phyloP scores from a whole-genome alignment of 2,888 invertebrate genomes.

The Itoplectis maculator region DNA sequence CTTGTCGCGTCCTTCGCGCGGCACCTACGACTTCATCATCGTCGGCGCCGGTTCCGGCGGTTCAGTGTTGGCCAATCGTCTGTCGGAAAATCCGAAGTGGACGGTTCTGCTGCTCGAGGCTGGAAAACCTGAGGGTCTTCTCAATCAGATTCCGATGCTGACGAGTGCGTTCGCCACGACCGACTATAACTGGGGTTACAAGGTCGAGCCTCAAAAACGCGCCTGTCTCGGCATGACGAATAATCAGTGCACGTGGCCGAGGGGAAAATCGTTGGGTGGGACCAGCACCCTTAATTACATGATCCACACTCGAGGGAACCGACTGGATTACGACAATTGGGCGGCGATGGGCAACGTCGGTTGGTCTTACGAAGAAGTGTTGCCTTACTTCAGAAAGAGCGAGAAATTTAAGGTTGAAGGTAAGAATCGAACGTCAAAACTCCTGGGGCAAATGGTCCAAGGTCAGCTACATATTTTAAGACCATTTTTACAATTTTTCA shows the following conservation, averaged over 20 bases:
- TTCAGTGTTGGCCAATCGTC: conserved; percentile 89
- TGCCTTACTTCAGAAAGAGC: conserved; percentile 67
- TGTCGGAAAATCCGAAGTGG: conserved; percentile 88
- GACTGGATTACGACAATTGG: conserved; percentile 68
- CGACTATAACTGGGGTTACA: conserved; percentile 90
- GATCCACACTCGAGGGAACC: conserved; percentile 78
- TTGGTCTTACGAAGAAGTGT: conserved; percentile 66
- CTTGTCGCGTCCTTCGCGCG: conserved; percentile 77
- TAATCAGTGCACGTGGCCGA: conserved; percentile 91
- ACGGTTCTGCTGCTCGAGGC: conserved; percentile 89
- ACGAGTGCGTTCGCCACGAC: conserved; percentile 87
- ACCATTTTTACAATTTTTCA: no score
- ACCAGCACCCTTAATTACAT: conserved; percentile 80
- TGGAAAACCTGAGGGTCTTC: conserved; percentile 85
- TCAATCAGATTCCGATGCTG: conserved; percentile 87
- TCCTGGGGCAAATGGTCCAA: no score
- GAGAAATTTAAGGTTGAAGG: conserved; percentile 65
- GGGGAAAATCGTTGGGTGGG: conserved; percentile 83
- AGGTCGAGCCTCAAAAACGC: conserved; percentile 87
- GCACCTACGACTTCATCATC: conserved; percentile 88
- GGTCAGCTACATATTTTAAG: no score
- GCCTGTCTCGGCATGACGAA: conserved; percentile 90
- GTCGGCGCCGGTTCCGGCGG: conserved; percentile 91
- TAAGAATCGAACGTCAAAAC: conserved; percentile 11
- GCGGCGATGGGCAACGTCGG: conserved; percentile 66